Evolutionary conservation across 2,797 vertebrate species (phyloP), one percentile per base, ranked within the genome.

Genomic region (Coendou prehensilis): DNA sequence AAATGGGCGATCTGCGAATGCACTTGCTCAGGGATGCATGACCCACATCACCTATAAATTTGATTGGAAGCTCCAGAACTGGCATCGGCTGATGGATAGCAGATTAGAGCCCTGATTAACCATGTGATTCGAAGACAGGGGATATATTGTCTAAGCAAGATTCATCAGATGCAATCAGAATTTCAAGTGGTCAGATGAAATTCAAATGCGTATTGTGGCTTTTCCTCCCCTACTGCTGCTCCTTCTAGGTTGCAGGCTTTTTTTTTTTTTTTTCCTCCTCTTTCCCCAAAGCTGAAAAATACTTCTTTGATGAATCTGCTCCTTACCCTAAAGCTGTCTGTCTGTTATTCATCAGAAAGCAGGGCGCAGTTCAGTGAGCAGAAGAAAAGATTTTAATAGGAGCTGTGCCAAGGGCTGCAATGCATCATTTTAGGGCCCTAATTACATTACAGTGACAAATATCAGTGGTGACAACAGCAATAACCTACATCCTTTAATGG

Each of bases 391-490:
- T 99, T 99, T 99, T 99, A 99, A 99, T 99, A 99, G 99, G 99
- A 99, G 98, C 98, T 98, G 98, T 99, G 99, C 99, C 99, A 98
- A 98, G 97, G 98, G 99, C 99, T 98, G 99, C 99, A 99, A 99
- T 99, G 99, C 98, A 99, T 99, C 99, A 99, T 99, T 99, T 99
- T 99, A 99, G 98, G 98, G 97, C 98, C 98, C 99, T 99, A 99
- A 99, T 99, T 99, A 99, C 99, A 99, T 99, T 99, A 99, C 99
- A 99, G 98, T 99, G 99, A 99, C 99, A 99, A 99, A 99, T 99
- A 99, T 99, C 99, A 98, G 98, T 99, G 98, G 99, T 99, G 99
- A 99, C 99, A 99, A 99, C 98, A 99, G 99, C 99, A 99, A 99
- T 99, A 99, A 99, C 98, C 99, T 99, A 98, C 98, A 99, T 99